These are phyloP conservation scores for Alosa alosa DNA, from an alignment of 2,113 vertebrate species.

Conservation along the genomic window DNA sequence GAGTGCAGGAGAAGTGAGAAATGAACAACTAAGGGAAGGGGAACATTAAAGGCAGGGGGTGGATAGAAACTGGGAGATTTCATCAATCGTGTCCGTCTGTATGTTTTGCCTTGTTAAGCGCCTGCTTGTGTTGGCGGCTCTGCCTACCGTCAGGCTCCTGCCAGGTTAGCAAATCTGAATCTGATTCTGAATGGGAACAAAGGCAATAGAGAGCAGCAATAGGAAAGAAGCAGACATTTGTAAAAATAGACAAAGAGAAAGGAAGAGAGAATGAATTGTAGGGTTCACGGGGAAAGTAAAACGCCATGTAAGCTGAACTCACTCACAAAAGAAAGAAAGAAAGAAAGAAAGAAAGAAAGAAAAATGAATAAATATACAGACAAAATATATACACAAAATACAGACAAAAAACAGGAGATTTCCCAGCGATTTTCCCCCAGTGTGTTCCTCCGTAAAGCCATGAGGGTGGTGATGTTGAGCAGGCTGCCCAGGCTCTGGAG, in stretches of 20 bases:
- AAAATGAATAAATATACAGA: background rate
- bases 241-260: background rate
- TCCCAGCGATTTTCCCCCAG: background rate
- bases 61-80: background rate
- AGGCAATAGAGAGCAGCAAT: background rate
- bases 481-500: background rate
- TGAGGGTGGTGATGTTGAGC: background rate
- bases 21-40: background rate
- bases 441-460: background rate
- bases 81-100: background rate
- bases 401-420: background rate
- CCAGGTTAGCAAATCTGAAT: background rate
- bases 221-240: background rate
- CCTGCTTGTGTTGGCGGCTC: background rate
- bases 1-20: background rate
- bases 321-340: background rate
- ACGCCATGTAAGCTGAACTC: background rate
- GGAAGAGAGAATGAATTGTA: background rate
- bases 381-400: too few relatives aligned
- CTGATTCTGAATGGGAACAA: background rate
- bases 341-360: background rate
- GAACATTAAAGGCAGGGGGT: background rate
- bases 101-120: background rate
- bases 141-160: background rate
- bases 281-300: background rate